A percentile compares a stretch with the other conserved stretches of the same genome.
Evolutionary conservation across 2,113 vertebrate species (phyloP).

Genomic region (Dasyprocta punctata): DNA sequence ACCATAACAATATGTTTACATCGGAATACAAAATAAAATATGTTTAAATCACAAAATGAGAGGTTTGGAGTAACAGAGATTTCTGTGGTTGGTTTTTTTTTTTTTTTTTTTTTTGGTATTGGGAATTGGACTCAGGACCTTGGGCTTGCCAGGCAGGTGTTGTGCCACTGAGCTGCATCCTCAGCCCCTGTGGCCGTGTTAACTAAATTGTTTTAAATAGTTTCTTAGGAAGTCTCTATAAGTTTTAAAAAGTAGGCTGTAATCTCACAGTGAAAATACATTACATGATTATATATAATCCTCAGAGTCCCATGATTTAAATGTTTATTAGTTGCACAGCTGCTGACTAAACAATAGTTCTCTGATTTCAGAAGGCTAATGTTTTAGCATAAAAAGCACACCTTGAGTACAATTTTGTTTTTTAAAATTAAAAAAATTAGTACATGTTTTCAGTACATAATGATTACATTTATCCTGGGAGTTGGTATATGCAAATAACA

Average conservation of each 20-base stretch:
- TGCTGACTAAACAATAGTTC: not conserved
- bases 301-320: not conserved
- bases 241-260: not conserved
- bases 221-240: not conserved
- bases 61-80: not conserved
- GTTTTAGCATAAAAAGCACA: slow-evolving; percentile 1
- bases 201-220: not conserved
- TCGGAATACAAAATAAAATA: not conserved
- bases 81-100: not conserved
- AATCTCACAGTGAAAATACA: slow-evolving; percentile 7
- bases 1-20: too few relatives aligned
- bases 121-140: too few relatives aligned
- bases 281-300: not conserved
- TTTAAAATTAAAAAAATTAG: not conserved
- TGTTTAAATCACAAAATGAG: slow-evolving; percentile 13
- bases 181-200: not conserved
- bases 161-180: too few relatives aligned
- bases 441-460: not conserved
- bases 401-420: not conserved
- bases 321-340: not conserved
- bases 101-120: too few relatives aligned
- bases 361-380: not conserved
- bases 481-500: not conserved
- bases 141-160: too few relatives aligned
- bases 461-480: not conserved